Evolutionary conservation across 2,888 invertebrate genomes (phyloP), one percentile per base, ranked within the genome.

Genomic region (Laothoe populi): DNA sequence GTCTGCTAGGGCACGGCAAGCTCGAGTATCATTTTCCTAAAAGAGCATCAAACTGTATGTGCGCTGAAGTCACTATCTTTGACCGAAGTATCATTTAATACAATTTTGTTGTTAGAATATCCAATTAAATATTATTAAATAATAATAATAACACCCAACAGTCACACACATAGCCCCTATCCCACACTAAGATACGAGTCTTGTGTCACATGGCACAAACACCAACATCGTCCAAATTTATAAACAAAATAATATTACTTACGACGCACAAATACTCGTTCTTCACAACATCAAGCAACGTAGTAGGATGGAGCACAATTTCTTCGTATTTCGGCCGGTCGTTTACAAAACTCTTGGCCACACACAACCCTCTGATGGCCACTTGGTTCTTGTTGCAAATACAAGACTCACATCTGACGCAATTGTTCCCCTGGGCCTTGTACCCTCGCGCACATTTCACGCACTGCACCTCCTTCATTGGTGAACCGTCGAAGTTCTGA

Each of bases 191-290:
- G n/a, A n/a, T n/a, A n/a, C n/a, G n/a, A n/a, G n/a, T n/a, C n/a
- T n/a, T n/a, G n/a, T n/a, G n/a, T n/a, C n/a, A n/a, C n/a, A n/a
- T n/a, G n/a, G n/a, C n/a, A n/a, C n/a, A n/a, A 31, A 31, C 31
- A 31, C 31, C 8, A 31, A 8, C 2, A 31, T 31, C 31, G 8
- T 1, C 31, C 31, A 5, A 31, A 31, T 31, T 1, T 4, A 5
- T 31, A 8, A 31, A 8, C 2, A 31, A 31, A 1, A n/a, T n/a
- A 2, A 5, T 13, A 10, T 35, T 10, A 81, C 89, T 83, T 64
- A 92, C 92, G 66, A 72, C 82, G 66, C 92, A 92, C 49, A 90
- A 73, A 70, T 88, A 91, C 63, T 92, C 92, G 62, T 83, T 66
- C 66, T 88, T 90, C 0, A 92, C 82, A 21, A 86, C 72, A 59